These are phyloP conservation scores for Sarcophaga bullata DNA, from an alignment of 1,140 invertebrate genomes.

Conservation along the genomic window DNA sequence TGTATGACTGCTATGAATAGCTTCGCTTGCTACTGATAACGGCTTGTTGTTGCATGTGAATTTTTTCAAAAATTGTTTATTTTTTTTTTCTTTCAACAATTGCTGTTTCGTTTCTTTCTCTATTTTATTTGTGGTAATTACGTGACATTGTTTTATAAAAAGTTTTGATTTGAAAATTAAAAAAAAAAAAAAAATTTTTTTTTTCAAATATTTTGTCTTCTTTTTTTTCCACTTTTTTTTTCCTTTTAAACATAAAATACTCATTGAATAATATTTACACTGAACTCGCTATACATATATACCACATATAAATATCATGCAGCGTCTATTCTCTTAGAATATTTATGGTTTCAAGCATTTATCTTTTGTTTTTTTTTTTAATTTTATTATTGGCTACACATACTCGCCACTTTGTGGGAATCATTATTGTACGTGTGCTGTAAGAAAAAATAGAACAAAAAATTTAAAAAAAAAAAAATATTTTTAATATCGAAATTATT, in stretches of 20 bases:
- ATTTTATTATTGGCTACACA: slow-evolving; percentile 22
- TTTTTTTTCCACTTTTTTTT: not conserved
- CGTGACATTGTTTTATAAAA: slow-evolving; percentile 39
- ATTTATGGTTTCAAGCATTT: not conserved
- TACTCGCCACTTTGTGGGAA: not conserved
- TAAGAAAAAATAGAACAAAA: slow-evolving; percentile 31
- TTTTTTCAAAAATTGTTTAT: not conserved
- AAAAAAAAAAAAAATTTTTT: too few relatives aligned
- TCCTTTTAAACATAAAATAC: not conserved
- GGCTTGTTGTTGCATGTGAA: slow-evolving; percentile 2
- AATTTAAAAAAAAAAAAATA: not conserved
- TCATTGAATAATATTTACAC: slow-evolving; percentile 2
- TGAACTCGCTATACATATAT: not conserved
- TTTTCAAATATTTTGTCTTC: slow-evolving; percentile 33
- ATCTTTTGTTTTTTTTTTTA: not conserved
- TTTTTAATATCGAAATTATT: slow-evolving; percentile 23
- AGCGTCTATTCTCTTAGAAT: not conserved
- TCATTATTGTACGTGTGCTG: slow-evolving; percentile 18
- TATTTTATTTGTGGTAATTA: slow-evolving; percentile 38
- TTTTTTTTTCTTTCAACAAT: too few relatives aligned
- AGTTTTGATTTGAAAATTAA: slow-evolving; percentile 30
- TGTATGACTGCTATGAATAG: not conserved
- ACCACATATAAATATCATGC: not conserved
- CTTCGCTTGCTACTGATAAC: not conserved
- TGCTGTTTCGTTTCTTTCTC: not conserved